phyloP scores from a whole-genome alignment of 2,888 invertebrate genomes.

The Zhuqinia jingwanae region DNA sequence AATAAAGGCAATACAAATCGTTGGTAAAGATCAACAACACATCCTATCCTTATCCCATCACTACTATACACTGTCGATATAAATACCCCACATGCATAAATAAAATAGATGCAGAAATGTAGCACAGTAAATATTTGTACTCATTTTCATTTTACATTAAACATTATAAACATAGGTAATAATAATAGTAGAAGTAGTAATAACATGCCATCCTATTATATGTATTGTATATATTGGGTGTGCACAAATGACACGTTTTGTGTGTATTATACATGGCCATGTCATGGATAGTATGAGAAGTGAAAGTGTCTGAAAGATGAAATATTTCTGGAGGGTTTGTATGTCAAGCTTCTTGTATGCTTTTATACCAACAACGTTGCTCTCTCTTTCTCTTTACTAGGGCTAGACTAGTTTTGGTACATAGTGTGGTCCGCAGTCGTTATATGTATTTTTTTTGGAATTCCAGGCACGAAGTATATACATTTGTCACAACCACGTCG shows the following conservation, averaged over 20 bases:
- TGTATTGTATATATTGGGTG: background rate
- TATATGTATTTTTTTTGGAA: slow-evolving; percentile 22
- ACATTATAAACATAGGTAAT: too few relatives aligned
- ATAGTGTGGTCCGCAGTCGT: slow-evolving; percentile 5
- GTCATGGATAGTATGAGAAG: background rate
- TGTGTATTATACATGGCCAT: background rate
- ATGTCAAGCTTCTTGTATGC: too few relatives aligned
- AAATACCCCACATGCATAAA: too few relatives aligned
- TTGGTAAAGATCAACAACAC: background rate
- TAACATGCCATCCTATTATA: too few relatives aligned
- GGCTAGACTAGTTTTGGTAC: too few relatives aligned
- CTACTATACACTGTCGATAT: too few relatives aligned
- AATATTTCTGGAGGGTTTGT: slow-evolving; percentile 41
- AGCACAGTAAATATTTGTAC: slow-evolving; percentile 47
- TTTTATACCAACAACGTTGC: slow-evolving; percentile 2
- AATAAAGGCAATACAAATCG: too few relatives aligned
- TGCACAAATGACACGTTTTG: background rate
- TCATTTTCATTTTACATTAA: background rate
- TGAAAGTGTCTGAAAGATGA: slow-evolving; percentile 42
- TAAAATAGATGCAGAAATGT: too few relatives aligned
- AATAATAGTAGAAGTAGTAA: too few relatives aligned
- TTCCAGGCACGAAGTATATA: slow-evolving; percentile 65
- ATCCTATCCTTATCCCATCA: too few relatives aligned
- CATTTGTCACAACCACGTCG: slow-evolving; percentile 59
- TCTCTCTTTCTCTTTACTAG: too few relatives aligned